A percentile compares a stretch with the other conserved stretches of the same genome.
Evolutionary conservation across 2,888 invertebrate genomes (phyloP).

Genomic region (Lordiphosa andalusiaca): DNA sequence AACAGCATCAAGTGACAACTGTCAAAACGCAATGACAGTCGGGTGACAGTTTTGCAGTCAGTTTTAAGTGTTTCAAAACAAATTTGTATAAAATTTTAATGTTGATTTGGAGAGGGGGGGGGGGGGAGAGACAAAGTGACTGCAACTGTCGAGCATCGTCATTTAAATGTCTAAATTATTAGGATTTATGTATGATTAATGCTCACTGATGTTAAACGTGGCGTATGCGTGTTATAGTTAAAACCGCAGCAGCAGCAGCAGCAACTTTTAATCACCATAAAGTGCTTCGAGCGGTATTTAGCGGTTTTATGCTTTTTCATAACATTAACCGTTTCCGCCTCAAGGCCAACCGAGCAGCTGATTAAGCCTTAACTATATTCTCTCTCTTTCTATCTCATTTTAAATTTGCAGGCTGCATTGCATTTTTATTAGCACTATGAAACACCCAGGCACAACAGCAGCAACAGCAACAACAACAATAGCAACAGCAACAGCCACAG

Average conservation of each 20-base stretch:
- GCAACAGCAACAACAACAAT: not conserved
- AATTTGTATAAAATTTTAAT: no score
- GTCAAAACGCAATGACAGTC: no score
- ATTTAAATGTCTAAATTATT: no score
- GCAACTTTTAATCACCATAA: slow-evolving; percentile 37
- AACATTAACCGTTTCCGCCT: not conserved
- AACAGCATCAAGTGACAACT: no score
- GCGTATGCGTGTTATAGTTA: not conserved
- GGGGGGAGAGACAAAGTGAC: no score
- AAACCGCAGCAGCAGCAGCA: not conserved
- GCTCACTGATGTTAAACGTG: no score
- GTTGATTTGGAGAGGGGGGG: no score
- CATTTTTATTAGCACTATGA: slow-evolving; percentile 13
- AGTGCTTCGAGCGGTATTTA: slow-evolving; percentile 18
- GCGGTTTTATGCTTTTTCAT: not conserved
- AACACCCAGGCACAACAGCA: not conserved
- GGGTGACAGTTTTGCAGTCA: no score
- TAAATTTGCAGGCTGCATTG: not conserved
- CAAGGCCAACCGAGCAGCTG: slow-evolving; percentile 7
- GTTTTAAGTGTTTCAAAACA: no score
- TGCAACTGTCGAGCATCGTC: no score
- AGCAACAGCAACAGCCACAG: not conserved
- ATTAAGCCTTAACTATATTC: slow-evolving; percentile 24
- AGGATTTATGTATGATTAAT: no score
- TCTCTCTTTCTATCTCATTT: not conserved